phyloP scores from a whole-genome alignment of 92 coral and sea anemone genomes.

The Pocillopora grandis region DNA sequence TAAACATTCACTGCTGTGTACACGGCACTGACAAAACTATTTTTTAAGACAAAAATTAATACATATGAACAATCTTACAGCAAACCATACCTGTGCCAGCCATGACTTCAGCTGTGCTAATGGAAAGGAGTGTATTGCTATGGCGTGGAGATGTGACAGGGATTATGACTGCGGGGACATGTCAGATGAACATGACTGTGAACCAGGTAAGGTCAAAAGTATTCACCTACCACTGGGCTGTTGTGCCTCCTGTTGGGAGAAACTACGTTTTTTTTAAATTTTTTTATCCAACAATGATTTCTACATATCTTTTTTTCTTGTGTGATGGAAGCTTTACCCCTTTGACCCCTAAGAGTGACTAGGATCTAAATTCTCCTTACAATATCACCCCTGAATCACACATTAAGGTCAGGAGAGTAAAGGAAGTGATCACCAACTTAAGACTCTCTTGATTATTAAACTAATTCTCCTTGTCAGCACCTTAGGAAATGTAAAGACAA shows the following conservation, averaged over 20 bases:
- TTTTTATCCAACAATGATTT: no score
- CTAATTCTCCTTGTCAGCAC: no score
- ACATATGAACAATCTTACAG: slow-evolving; percentile 14
- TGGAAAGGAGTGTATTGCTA: slow-evolving; percentile 68
- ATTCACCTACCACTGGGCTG: background rate
- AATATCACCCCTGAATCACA: no score
- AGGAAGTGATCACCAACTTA: no score
- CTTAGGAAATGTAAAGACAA: no score
- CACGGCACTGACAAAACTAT: background rate
- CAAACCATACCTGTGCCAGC: slow-evolving; percentile 56
- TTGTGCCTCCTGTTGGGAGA: background rate
- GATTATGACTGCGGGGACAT: slow-evolving; percentile 85
- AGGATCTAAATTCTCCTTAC: no score
- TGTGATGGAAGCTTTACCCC: no score
- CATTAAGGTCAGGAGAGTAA: no score
- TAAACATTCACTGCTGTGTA: background rate
- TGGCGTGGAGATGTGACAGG: slow-evolving; percentile 74
- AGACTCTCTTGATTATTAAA: no score
- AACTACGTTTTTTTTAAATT: no score
- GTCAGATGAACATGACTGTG: slow-evolving; percentile 82
- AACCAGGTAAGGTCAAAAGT: slow-evolving; percentile 39
- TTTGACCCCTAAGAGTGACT: no score
- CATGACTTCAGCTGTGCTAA: slow-evolving; percentile 69
- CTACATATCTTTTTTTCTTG: no score
- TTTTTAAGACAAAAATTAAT: background rate